These are phyloP conservation scores for Selene dorsalis DNA, from an alignment of 2,797 vertebrate species.

Conservation along the genomic window DNA sequence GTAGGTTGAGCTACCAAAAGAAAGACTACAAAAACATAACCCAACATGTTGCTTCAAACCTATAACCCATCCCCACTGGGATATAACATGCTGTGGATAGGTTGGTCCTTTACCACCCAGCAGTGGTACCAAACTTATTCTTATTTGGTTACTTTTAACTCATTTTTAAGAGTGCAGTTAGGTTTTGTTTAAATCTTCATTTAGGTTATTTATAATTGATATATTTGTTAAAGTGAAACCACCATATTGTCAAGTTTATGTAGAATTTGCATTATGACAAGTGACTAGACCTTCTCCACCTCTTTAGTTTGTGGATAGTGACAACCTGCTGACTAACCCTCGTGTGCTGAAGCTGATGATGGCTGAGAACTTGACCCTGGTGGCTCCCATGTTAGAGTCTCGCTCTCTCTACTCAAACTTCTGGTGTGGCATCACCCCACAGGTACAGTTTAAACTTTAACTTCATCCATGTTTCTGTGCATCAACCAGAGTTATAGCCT, in stretches of 20 bases:
- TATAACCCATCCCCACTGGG: too few relatives aligned
- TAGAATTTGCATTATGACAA: not conserved
- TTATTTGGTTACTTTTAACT: too few relatives aligned
- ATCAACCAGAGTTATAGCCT: not conserved
- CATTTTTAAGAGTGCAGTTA: too few relatives aligned
- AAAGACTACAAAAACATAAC: too few relatives aligned
- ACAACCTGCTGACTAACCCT: conserved; percentile 96
- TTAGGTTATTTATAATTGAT: too few relatives aligned
- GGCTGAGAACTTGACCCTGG: conserved; percentile 93
- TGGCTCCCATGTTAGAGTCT: conserved; percentile 96
- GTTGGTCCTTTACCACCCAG: too few relatives aligned
- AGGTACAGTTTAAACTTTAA: conserved; percentile 81
- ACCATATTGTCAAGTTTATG: too few relatives aligned
- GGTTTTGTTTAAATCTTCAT: too few relatives aligned
- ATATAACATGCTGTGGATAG: too few relatives aligned
- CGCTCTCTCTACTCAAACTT: conserved; percentile 97
- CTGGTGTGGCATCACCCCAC: conserved; percentile 98
- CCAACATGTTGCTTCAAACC: too few relatives aligned
- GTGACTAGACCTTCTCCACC: not conserved
- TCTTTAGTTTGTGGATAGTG: conserved; percentile 91
- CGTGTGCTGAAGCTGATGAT: conserved; percentile 91
- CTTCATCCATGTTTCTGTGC: not conserved
- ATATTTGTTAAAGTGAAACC: not conserved
- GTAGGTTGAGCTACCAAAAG: too few relatives aligned
- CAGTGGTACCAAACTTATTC: too few relatives aligned